Base-by-base conservation (phyloP, 2,888 invertebrate genomes). In the Tachina grossa region DNA sequence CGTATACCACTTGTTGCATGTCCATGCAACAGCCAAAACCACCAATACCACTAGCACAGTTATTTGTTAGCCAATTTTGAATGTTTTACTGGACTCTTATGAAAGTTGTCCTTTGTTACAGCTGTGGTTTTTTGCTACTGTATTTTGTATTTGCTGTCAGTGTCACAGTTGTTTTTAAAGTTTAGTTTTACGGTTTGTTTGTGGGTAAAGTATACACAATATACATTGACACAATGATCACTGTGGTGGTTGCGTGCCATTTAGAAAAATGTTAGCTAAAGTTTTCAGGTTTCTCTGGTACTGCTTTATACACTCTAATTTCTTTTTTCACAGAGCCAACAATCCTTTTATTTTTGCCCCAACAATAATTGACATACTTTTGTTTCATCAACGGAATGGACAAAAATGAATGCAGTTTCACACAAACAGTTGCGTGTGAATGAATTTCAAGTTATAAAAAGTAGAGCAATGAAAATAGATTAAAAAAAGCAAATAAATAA, bases 241-340 rank as follows among this genome's bases (percentile, higher is more conserved):
- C 76, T 85, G 76, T 80, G 83, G 76, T 76, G 83, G 66, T 83
- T 83, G 85, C 43, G 72, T 75, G 68, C 76, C 43, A 79, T 76
- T 83, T 55, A 76, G 66, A 68, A 66, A 72, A 66, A 57, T 66
- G 79, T 61, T 39, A 76, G 85, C 72, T 76, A 83, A 83, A 72
- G 83, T 83, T 83, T 83, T 78, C 39, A 55, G 63, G 45, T 31
- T 43, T 65, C 22, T 65, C 1, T 31, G 47, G 0, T 55, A 47
- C 1, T 9, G 8, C 11, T 41, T 14, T 51, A 31, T 71, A 3
- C 10, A 16, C n/a, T 39, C 6, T 16, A 14, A 31, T 49, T 45
- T 43, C 43, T 39, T 51, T 45, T 13, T 45, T 72, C 59, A 6
- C 49, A 31, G 10, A 6, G n/a, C 53, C 45, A 41, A 16, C 31